phyloP scores from a whole-genome alignment of 1,140 invertebrate species.

The Polyergus mexicanus region DNA sequence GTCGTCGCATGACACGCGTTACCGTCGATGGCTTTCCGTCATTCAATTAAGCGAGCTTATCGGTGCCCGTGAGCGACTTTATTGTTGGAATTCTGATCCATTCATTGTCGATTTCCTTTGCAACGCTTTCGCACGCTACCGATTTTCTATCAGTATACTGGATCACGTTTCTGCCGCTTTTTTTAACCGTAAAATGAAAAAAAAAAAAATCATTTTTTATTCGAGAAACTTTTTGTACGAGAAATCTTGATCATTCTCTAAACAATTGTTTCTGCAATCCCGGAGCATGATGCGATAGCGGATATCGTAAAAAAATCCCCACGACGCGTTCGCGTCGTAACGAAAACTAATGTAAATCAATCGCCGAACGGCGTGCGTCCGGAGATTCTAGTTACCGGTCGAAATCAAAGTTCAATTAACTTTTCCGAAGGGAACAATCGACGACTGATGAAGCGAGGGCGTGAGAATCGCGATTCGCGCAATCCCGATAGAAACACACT shows the following conservation, averaged over 20 bases:
- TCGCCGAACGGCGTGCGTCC: constrained; percentile 54
- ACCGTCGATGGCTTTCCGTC: constrained; percentile 62
- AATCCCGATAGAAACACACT: constrained; percentile 69
- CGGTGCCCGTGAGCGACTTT: constrained; percentile 46
- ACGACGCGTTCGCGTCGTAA: constrained; percentile 60
- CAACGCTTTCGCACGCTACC: constrained; percentile 37
- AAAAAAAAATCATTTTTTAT: constrained; percentile 14
- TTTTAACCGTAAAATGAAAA: constrained; percentile 4
- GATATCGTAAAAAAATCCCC: neutral
- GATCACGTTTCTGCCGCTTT: neutral
- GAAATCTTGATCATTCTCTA: constrained; percentile 5
- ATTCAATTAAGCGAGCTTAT: constrained; percentile 62
- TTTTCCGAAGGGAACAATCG: constrained; percentile 79
- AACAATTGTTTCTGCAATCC: neutral
- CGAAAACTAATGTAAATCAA: constrained; percentile 78
- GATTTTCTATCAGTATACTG: constrained; percentile 16
- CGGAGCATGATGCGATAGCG: neutral
- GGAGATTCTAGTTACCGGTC: constrained; percentile 75
- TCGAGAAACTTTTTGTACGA: neutral
- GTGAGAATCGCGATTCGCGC: constrained; percentile 73
- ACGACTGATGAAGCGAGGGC: constrained; percentile 76
- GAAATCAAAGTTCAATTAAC: constrained; percentile 82
- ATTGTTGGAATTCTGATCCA: constrained; percentile 60
- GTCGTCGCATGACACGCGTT: constrained; percentile 61
- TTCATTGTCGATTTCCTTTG: constrained; percentile 61